Percentiles rank a stretch among this genome's conserved stretches.
phyloP scores from a whole-genome alignment of 1,140 invertebrate genomes.

The Ladona fulva region DNA sequence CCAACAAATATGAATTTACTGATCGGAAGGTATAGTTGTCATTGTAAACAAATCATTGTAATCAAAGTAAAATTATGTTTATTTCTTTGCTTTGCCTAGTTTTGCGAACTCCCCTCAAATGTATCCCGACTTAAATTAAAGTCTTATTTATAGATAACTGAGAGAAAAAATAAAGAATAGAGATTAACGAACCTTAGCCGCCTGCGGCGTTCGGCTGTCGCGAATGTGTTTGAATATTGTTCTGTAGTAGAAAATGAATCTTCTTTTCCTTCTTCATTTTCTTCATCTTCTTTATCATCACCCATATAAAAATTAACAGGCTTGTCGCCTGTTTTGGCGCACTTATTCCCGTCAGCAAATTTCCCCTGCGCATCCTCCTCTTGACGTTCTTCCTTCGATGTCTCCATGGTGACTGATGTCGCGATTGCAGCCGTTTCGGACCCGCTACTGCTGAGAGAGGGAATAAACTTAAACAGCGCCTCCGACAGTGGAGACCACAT shows the following conservation, averaged over 20 bases:
- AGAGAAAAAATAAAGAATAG: no score
- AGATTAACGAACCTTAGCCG: not conserved
- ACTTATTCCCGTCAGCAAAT: not conserved
- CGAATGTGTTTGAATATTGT: not conserved
- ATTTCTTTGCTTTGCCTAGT: no score
- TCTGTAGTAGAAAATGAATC: not conserved
- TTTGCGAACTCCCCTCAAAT: no score
- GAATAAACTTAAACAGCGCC: not conserved
- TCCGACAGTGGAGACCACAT: not conserved
- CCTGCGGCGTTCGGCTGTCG: not conserved
- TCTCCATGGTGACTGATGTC: not conserved
- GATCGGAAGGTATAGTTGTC: no score
- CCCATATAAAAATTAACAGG: not conserved
- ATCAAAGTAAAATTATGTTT: no score
- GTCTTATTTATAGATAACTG: no score
- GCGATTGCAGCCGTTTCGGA: not conserved
- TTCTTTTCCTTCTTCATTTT: not conserved
- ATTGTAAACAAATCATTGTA: no score
- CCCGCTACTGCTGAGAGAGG: not conserved
- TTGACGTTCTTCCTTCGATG: not conserved
- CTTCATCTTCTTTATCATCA: not conserved
- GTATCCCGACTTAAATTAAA: no score
- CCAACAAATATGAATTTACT: no score
- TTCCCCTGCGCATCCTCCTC: not conserved
- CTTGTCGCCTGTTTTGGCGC: not conserved